Evolutionary conservation across 2,888 invertebrate genomes (phyloP).

Genomic region (Hesperia comma): DNA sequence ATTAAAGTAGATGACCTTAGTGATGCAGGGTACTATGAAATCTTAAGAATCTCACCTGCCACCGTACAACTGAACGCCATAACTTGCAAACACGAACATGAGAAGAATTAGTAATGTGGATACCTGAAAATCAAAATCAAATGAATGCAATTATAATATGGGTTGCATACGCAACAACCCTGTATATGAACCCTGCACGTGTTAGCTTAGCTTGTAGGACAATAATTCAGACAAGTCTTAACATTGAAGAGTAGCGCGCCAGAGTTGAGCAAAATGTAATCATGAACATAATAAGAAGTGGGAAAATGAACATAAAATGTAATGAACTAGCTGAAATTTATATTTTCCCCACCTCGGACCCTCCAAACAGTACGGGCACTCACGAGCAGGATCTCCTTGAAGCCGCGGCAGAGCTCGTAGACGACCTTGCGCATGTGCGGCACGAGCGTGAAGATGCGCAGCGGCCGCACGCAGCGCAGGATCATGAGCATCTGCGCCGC

Average conservation of each 20-base stretch:
- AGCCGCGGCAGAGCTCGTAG: constrained; percentile 98
- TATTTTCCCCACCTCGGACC: no score
- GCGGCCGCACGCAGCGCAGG: constrained; percentile 96
- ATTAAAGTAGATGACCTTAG: background rate
- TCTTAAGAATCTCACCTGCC: constrained; percentile 82
- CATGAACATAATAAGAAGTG: no score
- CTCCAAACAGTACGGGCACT: constrained; percentile 9
- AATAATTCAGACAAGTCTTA: no score
- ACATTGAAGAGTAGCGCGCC: no score
- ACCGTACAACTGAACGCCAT: constrained; percentile 98
- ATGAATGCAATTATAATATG: background rate
- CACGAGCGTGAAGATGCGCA: constrained; percentile 98
- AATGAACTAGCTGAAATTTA: no score
- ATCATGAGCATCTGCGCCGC: constrained; percentile 98
- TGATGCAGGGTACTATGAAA: background rate
- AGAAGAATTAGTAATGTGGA: constrained; percentile 97
- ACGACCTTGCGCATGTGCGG: constrained; percentile 99
- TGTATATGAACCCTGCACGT: no score
- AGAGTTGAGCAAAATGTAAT: no score
- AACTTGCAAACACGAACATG: constrained; percentile 99
- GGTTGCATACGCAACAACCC: no score
- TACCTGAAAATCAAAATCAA: constrained; percentile 82
- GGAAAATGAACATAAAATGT: no score
- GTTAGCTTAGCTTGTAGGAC: no score
- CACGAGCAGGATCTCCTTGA: constrained; percentile 98